Evolutionary conservation across 2,888 invertebrate species (phyloP), one percentile per base, ranked within the genome.

Genomic region (Melinaea menophilus): DNA sequence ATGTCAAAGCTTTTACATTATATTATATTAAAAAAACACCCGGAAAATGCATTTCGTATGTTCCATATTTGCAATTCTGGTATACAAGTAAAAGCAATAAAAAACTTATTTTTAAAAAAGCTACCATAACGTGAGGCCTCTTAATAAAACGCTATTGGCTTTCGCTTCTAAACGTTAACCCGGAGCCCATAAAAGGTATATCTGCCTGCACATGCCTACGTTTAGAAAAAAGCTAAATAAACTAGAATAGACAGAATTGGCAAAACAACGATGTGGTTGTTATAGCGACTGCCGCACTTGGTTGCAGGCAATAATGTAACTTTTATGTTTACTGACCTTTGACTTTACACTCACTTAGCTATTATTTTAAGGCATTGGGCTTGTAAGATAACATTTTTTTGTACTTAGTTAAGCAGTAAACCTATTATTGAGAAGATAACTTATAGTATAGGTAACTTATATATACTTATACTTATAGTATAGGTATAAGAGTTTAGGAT

Each of bases 261-360:
- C 87, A 87, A 89, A 89, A 89, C 88, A 87, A 87, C 85, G 83
- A 82, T 79, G 76, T 72, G 68, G 86, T 85, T 79, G 75, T 84
- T 77, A 86, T 85, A 79, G 85, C 75, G 75, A 87, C 85, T 81
- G 83, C 81, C 82, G 87, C 84, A 83, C 82, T 76, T 72, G 66
- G 73, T 66, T 65, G 66, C 66, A 59, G 62, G 59, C 62, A 56
- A 59, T 65, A 64, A 61, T 64, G 65, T 60, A 58, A 59, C 60
- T 59, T 59, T 61, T 67, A 65, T 64, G 45, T 59, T 55, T 56
- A 58, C 56, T 47, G 34, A 58, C 34, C 47, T 34, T 55, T 31
- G 51, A 51, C 31, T 51, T 51, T 51, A 51, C 51, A 51, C 9
- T 51, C 5, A 51, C 31, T 51, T 51, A 31, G 31, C 31, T 11